Evolutionary conservation across 2,888 invertebrate genomes (phyloP), one percentile per base, ranked within the genome.

Genomic region (Choristoneura rosaceana): DNA sequence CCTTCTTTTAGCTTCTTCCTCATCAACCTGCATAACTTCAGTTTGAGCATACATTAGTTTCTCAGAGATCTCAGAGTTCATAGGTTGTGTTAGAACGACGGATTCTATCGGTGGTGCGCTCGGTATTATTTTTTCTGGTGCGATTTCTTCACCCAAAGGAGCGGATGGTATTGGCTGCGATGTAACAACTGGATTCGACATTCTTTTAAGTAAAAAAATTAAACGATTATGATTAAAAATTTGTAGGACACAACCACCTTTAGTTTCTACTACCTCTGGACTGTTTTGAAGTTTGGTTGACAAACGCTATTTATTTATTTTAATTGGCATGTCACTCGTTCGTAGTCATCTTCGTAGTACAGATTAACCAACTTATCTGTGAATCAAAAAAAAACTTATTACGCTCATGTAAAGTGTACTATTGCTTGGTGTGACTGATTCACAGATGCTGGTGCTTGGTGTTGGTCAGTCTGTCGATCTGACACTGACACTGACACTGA

Each of bases 161-260:
- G 50, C 64, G 1, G 64, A 64, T 25, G 43, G 43, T 64, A 5
- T 33, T 50, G 47, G 64, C 64, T 64, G 64, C 10, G 15, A 50
- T 3, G 64, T 64, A 1, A 64, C 34, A 4, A 50, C 47, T 33
- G 47, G 0, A 0, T 33, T 33, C 2, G 64, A n/a, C 64, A 64
- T 64, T 64, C 34, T 50, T 47, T 14, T 38, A 38, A 14, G 3
- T 45, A 14, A 2, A 45, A 45, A 45, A 25, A 2, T 2, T 17
- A 3, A n/a, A 17, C 9, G 52, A 3, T 25, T 45, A 14, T 14
- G 45, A 33, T 17, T 14, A 47, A 62, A 9, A 47, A 63, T 14
- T 58, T 14, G 58, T 12, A 17, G 33, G 10, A 33, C 8, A 33
- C 58, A 14, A 58, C 58, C 58, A 14, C 33, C 9, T 52, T 17